Evolutionary conservation across 2,797 vertebrate species (phyloP).

Genomic region (Gobionotothen gibberifrons): DNA sequence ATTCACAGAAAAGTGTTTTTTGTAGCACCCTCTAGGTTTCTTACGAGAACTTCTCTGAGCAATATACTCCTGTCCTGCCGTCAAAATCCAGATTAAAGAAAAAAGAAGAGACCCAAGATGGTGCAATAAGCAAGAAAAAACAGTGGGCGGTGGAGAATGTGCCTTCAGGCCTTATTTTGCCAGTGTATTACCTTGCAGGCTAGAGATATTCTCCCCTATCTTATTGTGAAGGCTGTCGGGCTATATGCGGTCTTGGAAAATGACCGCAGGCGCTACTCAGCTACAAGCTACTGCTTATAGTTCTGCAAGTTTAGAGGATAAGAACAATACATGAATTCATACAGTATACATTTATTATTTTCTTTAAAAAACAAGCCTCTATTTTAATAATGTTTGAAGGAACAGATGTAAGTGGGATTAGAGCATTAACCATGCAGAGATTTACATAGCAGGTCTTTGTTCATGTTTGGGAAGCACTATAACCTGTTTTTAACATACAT

Average conservation of each 20-base stretch:
- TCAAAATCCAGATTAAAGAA: slow-evolving; percentile 4
- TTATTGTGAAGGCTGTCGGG: not conserved
- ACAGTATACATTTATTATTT: not conserved
- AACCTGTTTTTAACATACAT: not conserved
- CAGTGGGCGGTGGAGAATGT: not conserved
- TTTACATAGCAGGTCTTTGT: not conserved
- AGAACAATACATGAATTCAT: not conserved
- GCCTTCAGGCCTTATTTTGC: not conserved
- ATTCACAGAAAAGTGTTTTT: slow-evolving; percentile 6
- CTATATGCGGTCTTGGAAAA: slow-evolving; percentile 12
- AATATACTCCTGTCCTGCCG: not conserved
- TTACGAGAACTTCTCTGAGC: not conserved
- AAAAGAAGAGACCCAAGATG: slow-evolving; percentile 11
- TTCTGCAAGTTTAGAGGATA: not conserved
- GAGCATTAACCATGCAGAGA: not conserved
- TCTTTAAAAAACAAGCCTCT: not conserved
- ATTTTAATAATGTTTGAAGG: not conserved
- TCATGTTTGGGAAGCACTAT: not conserved
- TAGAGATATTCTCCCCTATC: slow-evolving; percentile 6
- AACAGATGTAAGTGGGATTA: not conserved
- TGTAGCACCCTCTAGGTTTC: not conserved
- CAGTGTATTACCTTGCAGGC: not conserved
- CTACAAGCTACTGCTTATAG: not conserved
- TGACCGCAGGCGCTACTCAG: slow-evolving; percentile 6
- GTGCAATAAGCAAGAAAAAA: not conserved